Percentiles rank a stretch among this genome's conserved stretches.
Evolutionary conservation across 1,140 invertebrate genomes (phyloP).

Genomic region (Ceratitis capitata): DNA sequence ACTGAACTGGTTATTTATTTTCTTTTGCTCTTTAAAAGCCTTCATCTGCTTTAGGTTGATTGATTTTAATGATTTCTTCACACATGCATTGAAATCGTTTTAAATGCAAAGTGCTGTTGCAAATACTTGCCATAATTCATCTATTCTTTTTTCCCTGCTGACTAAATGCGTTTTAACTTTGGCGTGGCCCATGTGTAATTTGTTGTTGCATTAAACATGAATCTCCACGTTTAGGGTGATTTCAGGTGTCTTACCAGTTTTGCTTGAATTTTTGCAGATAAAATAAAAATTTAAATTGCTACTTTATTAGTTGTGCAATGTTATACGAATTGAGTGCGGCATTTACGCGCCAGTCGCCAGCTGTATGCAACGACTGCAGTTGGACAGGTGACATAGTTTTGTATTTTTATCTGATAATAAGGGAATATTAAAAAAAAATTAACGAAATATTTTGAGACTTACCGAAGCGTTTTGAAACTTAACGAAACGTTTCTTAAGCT

Average conservation of each 20-base stretch:
- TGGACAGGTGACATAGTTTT: background rate
- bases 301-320: background rate
- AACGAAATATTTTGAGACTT: background rate
- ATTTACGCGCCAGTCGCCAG: background rate
- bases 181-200: conserved; percentile 3
- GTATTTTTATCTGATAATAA: background rate
- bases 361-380: background rate
- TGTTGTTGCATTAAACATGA: background rate
- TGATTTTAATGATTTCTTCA: conserved; percentile 11
- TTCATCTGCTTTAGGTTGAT: conserved; percentile 22
- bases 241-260: background rate
- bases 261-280: conserved; percentile 7
- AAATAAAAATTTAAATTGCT: background rate
- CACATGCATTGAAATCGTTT: conserved; percentile 20
- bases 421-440: background rate
- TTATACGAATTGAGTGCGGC: background rate
- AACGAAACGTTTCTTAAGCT: background rate
- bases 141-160: background rate
- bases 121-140: background rate
- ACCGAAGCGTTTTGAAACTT: background rate
- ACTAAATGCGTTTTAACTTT: no score
- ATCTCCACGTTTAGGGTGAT: background rate
- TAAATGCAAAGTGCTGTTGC: conserved; percentile 10
- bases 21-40: background rate
- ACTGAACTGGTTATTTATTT: no score